These are phyloP conservation scores for Lophochroa leadbeateri DNA, from an alignment of 2,113 vertebrate genomes.

Conservation along the genomic window DNA sequence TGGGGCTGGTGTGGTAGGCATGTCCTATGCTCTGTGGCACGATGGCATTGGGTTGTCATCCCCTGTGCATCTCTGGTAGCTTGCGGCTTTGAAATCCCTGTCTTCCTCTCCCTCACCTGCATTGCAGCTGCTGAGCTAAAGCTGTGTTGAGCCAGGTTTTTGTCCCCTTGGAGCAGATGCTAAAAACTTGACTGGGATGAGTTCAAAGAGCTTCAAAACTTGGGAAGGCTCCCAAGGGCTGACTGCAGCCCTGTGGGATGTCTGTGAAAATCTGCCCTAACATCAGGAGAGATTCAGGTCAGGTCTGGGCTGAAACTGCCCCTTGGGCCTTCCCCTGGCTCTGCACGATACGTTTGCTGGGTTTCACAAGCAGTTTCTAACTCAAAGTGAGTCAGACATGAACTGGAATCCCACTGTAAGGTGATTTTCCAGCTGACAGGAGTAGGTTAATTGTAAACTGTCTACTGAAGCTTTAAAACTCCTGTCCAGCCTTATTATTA, in stretches of 20 bases:
- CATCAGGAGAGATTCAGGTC: fast-evolving
- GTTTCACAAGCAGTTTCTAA: neutral
- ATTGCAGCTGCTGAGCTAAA: neutral
- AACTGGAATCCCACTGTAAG: conserved; percentile 64
- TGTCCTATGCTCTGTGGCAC: fast-evolving
- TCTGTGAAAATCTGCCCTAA: neutral
- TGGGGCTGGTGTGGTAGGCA: neutral
- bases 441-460: conserved; percentile 76
- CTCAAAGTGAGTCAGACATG: conserved; percentile 48
- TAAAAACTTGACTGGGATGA: neutral
- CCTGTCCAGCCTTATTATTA: conserved; percentile 74
- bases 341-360: neutral
- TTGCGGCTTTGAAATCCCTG: neutral
- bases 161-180: neutral
- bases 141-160: neutral
- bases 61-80: neutral
- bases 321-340: neutral
- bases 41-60: neutral
- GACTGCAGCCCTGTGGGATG: neutral
- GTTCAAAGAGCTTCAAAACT: neutral
- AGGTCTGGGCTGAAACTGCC: neutral
- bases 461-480: conserved; percentile 74
- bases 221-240: neutral
- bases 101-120: neutral
- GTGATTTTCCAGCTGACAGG: conserved; percentile 80